Evolutionary conservation across 2,113 vertebrate genomes (phyloP).

Genomic region (Galbula dea): DNA sequence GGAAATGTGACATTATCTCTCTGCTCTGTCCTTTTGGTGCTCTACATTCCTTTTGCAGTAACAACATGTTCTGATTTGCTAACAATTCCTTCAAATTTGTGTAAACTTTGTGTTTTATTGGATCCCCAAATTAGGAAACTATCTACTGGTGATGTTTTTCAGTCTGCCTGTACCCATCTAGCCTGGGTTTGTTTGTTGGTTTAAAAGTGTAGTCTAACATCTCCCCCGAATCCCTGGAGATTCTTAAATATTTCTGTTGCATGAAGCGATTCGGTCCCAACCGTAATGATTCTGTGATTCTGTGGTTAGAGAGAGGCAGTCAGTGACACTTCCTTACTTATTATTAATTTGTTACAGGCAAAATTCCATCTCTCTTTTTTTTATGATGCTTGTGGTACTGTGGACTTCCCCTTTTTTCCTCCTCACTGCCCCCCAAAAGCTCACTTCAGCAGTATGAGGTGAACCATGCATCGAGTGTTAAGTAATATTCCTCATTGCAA

Average conservation of each 20-base stretch:
- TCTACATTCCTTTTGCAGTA: background rate
- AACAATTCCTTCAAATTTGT: background rate
- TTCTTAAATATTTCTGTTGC: conserved; percentile 42
- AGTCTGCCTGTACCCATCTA: background rate
- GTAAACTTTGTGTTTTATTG: background rate
- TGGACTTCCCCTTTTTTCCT: conserved; percentile 7
- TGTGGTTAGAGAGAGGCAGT: conserved; percentile 33
- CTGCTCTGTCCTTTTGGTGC: background rate
- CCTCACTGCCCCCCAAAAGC: conserved; percentile 24
- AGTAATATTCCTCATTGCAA: conserved; percentile 50
- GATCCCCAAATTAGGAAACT: background rate
- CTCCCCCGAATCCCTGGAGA: background rate
- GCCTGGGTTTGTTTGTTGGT: conserved; percentile 48
- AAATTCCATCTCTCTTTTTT: conserved; percentile 48
- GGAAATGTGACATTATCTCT: background rate
- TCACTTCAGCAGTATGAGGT: conserved; percentile 52
- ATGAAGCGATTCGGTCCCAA: conserved; percentile 1
- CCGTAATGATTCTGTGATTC: too few species aligned
- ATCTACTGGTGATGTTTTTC: background rate
- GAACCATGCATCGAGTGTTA: conserved; percentile 32
- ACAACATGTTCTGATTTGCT: background rate
- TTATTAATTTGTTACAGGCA: conserved; percentile 45
- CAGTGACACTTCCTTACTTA: conserved; percentile 43
- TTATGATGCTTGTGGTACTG: conserved; percentile 34
- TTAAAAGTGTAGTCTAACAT: background rate